Evolutionary conservation across 1,140 invertebrate species (phyloP), one percentile per base, ranked within the genome.

Genomic region (Drosophila pruinosa): DNA sequence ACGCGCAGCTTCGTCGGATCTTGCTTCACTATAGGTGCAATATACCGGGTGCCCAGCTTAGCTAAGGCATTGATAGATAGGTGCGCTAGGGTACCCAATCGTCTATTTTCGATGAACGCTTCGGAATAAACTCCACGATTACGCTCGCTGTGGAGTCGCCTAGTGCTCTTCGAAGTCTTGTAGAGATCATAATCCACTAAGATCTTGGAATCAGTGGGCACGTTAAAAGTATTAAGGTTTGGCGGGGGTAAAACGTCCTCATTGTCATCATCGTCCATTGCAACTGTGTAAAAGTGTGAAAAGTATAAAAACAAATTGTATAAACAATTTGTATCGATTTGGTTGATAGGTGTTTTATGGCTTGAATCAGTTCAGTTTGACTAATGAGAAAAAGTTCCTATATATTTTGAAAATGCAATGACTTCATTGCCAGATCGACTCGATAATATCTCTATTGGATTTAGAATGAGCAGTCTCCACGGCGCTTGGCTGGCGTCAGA

Each of bases 181-280:
- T 86, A 90, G 0, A 89, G 65, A 4, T 75, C 73, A 47, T 83
- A 83, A 14, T 56, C 64, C 4, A 52, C 15, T 12, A 28, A 21
- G 0, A 90, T 10, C 0, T 50, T 24, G 0, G 68, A 58, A 0
- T 90, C 89, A 19, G 86, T 83, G 6, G 89, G 89, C 31, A 90
- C 45, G n/a, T 52, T 45, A 19, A 89, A 71, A 2, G 48, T 82
- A 28, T 64, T 75, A 10, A 48, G 63, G 24, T 65, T 45, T 10
- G 54, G 26, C 2, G 77, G 89, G 12, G 68, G 70, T 17, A 72
- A 17, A 22, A 53, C 53, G 12, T 67, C 64, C 4, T 48, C 63
- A 14, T 43, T 36, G 1, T 78, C 41, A 1, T 82, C 78, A 4
- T 78, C 73, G 28, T 77, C 77, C 78, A 72, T 86, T 12, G 10